These are phyloP conservation scores for Pollenia labialis DNA, from an alignment of 2,888 invertebrate species.

Conservation along the genomic window DNA sequence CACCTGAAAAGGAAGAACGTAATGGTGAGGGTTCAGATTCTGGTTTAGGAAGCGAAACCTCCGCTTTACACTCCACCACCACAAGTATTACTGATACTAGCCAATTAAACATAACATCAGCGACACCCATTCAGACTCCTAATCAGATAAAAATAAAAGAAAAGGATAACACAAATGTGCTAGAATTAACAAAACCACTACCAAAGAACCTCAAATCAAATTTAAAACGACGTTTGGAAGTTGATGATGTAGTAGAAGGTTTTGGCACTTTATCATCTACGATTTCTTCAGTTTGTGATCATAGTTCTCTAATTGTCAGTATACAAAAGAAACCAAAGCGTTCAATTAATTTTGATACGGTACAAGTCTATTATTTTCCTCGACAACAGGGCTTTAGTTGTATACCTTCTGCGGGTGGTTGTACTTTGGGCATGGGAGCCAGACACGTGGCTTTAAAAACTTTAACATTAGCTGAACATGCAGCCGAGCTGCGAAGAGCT, in stretches of 20 bases:
- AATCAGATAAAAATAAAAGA: conserved; percentile 37
- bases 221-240: conserved; percentile 88
- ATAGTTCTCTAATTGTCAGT: conserved; percentile 42
- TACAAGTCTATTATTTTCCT: conserved; percentile 97
- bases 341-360: conserved; percentile 94
- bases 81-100: conserved; percentile 74
- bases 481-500: conserved; percentile 93
- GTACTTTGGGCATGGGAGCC: conserved; percentile 96
- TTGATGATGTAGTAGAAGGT: conserved; percentile 85
- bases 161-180: conserved; percentile 20
- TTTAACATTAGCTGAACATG: conserved; percentile 94
- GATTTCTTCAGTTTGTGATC: conserved; percentile 28
- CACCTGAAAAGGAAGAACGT: conserved; percentile 76
- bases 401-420: conserved; percentile 94
- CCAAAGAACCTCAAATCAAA: conserved; percentile 51
- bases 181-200: conserved; percentile 31
- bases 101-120: conserved; percentile 58
- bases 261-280: conserved; percentile 73
- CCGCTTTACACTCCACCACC: conserved; percentile 76
- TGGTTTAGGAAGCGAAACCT: conserved; percentile 90
- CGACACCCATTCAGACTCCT: conserved; percentile 43
- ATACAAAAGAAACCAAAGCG: conserved; percentile 88
- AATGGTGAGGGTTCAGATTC: conserved; percentile 93
- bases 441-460: conserved; percentile 88
- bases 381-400: conserved; percentile 96